Base-by-base conservation (phyloP, 2,797 vertebrate species). In the Emys orbicularis region DNA sequence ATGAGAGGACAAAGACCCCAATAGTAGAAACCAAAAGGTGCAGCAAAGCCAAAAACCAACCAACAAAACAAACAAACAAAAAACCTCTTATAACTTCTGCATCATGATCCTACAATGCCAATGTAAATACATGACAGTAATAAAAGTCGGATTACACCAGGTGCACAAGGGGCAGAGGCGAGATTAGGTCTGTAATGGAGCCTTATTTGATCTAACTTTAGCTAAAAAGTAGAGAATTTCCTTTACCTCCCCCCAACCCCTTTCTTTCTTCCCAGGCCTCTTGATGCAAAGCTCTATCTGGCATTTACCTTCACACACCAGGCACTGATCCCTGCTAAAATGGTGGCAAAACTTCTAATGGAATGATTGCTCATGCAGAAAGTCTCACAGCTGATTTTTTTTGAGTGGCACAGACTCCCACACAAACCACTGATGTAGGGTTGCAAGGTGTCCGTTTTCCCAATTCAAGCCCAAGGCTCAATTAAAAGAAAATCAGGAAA, bases 401-500 rank as follows among this genome's bases (percentile, higher is more conserved):
- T 91, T 89, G 92, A 95, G 88, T 57, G 21, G 16, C 88, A 86
- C 72, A 83, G 91, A 91, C 85, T 85, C 88, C 86, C 79, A 95
- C 94, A 87, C 86, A 94, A 91, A 95, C 93, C 91, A 47, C 68
- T 80, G 88, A 89, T 77, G 53, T 74, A 90, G 94, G 93, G 90
- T 96, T 84, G 88, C 91, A 94, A 97, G 92, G 96, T 93, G 79
- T 82, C 90, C 77, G 59, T 94, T 96, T 96, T 96, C 93, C 96
- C 95, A 92, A 94, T 96, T 95, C 94, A 95, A 97, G 95, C 87
- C 93, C 95, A 89, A 92, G 88, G 83, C 94, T 97, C 95, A 88
- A 87, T 68, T 92, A 34, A 93, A 97, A 97, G 93, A 89, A 92
- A 93, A 93, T 81, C 79, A 91, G 92, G 89, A 95, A 95, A 90